Conservation (phyloP, 2,113 vertebrate species). For the Scomber japonicus region DNA sequence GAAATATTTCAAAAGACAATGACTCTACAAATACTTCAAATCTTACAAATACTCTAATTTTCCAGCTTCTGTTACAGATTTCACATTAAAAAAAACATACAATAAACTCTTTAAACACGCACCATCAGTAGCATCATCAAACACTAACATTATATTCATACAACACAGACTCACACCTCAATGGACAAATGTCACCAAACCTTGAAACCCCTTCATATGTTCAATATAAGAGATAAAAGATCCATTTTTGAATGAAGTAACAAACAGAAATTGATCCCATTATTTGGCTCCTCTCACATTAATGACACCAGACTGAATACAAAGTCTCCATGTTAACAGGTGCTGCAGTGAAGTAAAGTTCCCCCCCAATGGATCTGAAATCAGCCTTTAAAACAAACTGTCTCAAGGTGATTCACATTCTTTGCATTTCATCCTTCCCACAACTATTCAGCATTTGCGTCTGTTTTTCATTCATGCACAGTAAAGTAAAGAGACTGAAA, state of each 20-base stretch:
- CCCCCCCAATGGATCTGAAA: background rate
- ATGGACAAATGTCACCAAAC: background rate
- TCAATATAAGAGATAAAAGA: no score
- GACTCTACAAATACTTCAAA: no score
- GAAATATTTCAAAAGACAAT: no score
- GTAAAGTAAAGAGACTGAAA: background rate
- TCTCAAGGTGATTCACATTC: background rate
- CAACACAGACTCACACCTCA: background rate
- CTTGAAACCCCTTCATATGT: no score
- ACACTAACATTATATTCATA: background rate
- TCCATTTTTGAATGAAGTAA: no score
- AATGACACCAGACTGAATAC: background rate
- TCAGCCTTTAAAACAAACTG: background rate
- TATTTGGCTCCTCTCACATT: background rate
- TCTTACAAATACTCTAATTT: no score
- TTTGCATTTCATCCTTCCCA: background rate
- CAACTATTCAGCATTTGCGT: no score
- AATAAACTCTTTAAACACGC: background rate
- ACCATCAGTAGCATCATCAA: background rate
- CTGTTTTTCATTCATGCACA: background rate
- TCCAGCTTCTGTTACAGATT: background rate
- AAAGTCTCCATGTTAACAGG: no score
- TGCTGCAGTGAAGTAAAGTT: background rate
- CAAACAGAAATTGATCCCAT: no score
- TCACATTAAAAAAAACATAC: no score